Evolutionary conservation across 1,140 invertebrate species (phyloP), one percentile per base, ranked within the genome.

Genomic region (Formica selysi): DNA sequence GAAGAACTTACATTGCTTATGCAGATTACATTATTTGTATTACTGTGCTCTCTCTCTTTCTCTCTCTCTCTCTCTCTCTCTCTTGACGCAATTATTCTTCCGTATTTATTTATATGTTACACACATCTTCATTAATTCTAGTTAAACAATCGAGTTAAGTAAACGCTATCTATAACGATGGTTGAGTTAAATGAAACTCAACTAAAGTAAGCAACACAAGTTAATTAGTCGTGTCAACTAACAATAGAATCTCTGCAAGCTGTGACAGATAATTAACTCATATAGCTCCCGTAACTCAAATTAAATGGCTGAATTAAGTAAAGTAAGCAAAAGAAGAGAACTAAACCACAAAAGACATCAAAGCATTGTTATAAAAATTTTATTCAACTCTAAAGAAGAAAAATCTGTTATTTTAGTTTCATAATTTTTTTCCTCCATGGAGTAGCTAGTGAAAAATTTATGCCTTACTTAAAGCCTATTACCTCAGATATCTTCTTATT

Each of bases 201-300:
- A 54, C 48, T 81, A 81, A 48, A 22, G 26, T 13, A 26, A 51
- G 67, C 44, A 73, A 81, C 51, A 73, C 67, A 59, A 81, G 79
- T 68, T 81, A 81, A 81, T 81, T 81, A 81, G 36, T 48, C 54
- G 38, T 81, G 67, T 81, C 26, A 71, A 81, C 79, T 32, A 81
- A 70, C 79, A 81, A 73, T 71, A 70, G 51, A 71, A 71, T 73
- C 79, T 73, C 79, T 44, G 38, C 22, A 36, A 57, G 19, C 26
- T 81, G 70, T 48, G 70, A 81, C 51, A 81, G 67, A 81, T 81
- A 81, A 81, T 81, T 81, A 73, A 71, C 79, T 38, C 38, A 61
- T 59, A 41, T 41, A 73, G 36, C 54, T 70, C 3, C 67, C 67
- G 38, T 59, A 81, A 81, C 38, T 81, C 65, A 81, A 81, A 54